Percentiles rank a stretch among this genome's conserved stretches.
phyloP scores from a whole-genome alignment of 2,888 invertebrate genomes.

The Hyposoter dolosus region DNA sequence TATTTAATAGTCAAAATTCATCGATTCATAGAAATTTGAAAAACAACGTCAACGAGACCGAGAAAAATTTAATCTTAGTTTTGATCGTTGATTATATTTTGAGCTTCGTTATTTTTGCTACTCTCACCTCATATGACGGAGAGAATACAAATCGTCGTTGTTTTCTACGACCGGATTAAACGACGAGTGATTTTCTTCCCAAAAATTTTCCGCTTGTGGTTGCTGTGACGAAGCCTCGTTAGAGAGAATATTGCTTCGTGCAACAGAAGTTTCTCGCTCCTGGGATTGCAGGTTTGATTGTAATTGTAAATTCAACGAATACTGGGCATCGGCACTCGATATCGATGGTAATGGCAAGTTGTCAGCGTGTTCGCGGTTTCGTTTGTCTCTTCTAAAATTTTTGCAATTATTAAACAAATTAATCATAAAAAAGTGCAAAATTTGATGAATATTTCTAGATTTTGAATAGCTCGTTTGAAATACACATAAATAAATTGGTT shows the following conservation, averaged over 20 bases:
- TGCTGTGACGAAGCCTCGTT: slow-evolving; percentile 75
- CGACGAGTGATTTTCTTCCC: slow-evolving; percentile 78
- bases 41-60: not conserved
- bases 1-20: not conserved
- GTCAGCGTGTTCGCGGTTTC: slow-evolving; percentile 80
- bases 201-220: slow-evolving; percentile 79
- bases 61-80: not conserved
- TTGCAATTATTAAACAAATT: not conserved
- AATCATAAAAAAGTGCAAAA: not conserved
- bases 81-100: not conserved
- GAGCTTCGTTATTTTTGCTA: not conserved
- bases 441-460: not conserved
- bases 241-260: slow-evolving; percentile 77
- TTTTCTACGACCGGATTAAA: slow-evolving; percentile 72
- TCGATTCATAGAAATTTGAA: not conserved
- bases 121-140: slow-evolving; percentile 75
- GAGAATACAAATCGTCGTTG: slow-evolving; percentile 74
- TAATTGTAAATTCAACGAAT: slow-evolving; percentile 79
- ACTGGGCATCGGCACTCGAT: slow-evolving; percentile 77
- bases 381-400: slow-evolving; percentile 78
- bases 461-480: not conserved
- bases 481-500: no score
- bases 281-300: slow-evolving; percentile 78
- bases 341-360: slow-evolving; percentile 76
- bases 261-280: slow-evolving; percentile 74